phyloP scores from a whole-genome alignment of 1,140 invertebrate genomes.

The Coptotermes formosanus region DNA sequence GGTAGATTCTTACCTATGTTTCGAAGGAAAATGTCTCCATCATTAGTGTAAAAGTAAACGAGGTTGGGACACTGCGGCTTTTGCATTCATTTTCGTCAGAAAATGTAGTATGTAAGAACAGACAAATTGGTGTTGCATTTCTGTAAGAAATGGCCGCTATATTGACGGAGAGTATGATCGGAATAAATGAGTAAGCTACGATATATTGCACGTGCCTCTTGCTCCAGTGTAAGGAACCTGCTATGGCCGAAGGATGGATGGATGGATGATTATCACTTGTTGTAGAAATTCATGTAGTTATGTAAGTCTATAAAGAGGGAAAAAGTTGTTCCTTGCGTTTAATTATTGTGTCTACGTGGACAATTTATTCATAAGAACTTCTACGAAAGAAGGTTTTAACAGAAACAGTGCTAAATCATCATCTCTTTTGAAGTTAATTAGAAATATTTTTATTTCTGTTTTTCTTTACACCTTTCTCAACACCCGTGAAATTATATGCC shows the following conservation, averaged over 20 bases:
- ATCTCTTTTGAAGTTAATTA: not conserved
- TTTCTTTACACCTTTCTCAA: not conserved
- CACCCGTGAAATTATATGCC: not conserved
- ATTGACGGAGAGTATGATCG: not conserved
- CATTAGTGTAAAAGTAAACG: too few relatives aligned
- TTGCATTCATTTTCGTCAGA: too few relatives aligned
- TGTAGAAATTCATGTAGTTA: not conserved
- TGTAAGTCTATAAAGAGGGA: not conserved
- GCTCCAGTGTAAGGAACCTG: not conserved
- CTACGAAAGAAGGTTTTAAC: not conserved
- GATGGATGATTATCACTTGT: not conserved
- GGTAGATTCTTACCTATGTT: too few relatives aligned
- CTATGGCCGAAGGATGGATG: not conserved
- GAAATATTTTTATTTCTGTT: not conserved
- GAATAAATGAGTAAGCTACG: not conserved
- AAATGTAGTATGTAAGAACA: too few relatives aligned
- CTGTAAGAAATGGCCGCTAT: not conserved
- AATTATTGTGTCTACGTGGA: not conserved
- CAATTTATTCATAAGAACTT: not conserved
- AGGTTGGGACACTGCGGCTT: too few relatives aligned
- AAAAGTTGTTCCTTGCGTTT: not conserved
- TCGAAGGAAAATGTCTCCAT: too few relatives aligned
- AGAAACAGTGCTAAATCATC: conserved; percentile 7
- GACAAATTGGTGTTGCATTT: not conserved
- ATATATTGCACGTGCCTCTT: too few relatives aligned